Percentiles rank a stretch among this genome's conserved stretches.
phyloP scores from a whole-genome alignment of 2,113 vertebrate genomes.

The Albula glossodonta region DNA sequence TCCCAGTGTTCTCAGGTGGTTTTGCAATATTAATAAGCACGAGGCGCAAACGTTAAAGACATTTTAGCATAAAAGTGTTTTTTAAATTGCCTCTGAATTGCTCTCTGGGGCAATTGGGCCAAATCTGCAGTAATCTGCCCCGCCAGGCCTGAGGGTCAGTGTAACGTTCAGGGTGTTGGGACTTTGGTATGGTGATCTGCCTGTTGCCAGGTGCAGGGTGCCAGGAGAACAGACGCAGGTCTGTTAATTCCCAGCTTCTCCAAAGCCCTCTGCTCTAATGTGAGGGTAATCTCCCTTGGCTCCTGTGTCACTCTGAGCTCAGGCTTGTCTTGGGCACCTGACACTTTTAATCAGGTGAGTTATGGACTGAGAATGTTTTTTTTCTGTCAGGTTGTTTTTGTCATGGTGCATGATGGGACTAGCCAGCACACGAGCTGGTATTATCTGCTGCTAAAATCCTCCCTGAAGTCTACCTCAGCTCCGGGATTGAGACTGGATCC shows the following conservation, averaged over 20 bases:
- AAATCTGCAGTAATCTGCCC: background rate
- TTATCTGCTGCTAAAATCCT: background rate
- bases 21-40: constrained; percentile 21
- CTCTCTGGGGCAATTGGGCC: constrained; percentile 39
- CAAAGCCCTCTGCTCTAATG: constrained; percentile 25
- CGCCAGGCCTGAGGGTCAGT: constrained; percentile 24
- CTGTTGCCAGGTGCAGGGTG: background rate
- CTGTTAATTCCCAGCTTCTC: constrained; percentile 38
- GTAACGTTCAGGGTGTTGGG: constrained; percentile 8
- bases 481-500: background rate
- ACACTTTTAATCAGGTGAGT: constrained; percentile 45
- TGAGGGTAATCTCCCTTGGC: constrained; percentile 51
- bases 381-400: constrained; percentile 40
- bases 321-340: constrained; percentile 22
- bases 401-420: constrained; percentile 13
- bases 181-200: background rate
- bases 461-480: background rate
- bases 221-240: constrained; percentile 26
- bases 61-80: constrained; percentile 63
- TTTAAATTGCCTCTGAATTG: constrained; percentile 60
- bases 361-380: constrained; percentile 19
- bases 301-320: constrained; percentile 18
- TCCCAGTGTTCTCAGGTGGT: constrained; percentile 32
- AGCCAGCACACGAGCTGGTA: background rate
- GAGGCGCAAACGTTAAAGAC: constrained; percentile 43